Evolutionary conservation across 2,797 vertebrate species (phyloP).

Genomic region (Echeneis naucrates): DNA sequence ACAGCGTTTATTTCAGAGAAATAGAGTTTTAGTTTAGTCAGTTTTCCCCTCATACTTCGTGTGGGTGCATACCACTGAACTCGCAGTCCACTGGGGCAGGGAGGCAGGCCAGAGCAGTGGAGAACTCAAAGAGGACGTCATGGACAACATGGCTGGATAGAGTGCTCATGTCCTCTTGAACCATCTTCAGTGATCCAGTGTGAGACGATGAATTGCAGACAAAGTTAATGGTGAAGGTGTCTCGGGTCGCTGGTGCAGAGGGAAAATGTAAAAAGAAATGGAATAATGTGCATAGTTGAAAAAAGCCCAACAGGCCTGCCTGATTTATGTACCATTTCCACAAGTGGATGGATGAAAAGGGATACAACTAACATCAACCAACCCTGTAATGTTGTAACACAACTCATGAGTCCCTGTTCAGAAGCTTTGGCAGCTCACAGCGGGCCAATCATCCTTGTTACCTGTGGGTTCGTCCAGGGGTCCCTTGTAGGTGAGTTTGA

Average conservation of each 20-base stretch:
- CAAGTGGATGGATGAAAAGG: too few relatives aligned
- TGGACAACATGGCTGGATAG: conserved; percentile 66
- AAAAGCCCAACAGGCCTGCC: not conserved
- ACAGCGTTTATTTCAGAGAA: not conserved
- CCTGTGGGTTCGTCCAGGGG: conserved; percentile 71
- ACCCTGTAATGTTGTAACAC: too few relatives aligned
- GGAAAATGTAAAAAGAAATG: too few relatives aligned
- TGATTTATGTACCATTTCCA: too few relatives aligned
- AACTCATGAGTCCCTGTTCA: too few relatives aligned
- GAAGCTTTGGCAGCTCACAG: too few relatives aligned
- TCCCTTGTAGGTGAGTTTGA: conserved; percentile 91
- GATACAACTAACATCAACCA: too few relatives aligned
- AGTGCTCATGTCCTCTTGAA: conserved; percentile 86
- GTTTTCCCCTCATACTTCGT: not conserved
- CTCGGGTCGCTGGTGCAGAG: conserved; percentile 79
- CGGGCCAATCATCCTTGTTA: conserved; percentile 44
- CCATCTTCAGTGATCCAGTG: conserved; percentile 81
- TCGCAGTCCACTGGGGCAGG: conserved; percentile 92
- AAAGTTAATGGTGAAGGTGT: conserved; percentile 90
- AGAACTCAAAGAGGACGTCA: conserved; percentile 90
- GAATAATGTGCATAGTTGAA: not conserved
- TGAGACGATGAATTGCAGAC: conserved; percentile 86
- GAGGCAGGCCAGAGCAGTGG: conserved; percentile 90
- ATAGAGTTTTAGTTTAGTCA: too few relatives aligned
- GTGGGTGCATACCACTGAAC: conserved; percentile 85